These are phyloP conservation scores for Venturia canescens DNA, from an alignment of 1,140 invertebrate species.

Conservation along the genomic window DNA sequence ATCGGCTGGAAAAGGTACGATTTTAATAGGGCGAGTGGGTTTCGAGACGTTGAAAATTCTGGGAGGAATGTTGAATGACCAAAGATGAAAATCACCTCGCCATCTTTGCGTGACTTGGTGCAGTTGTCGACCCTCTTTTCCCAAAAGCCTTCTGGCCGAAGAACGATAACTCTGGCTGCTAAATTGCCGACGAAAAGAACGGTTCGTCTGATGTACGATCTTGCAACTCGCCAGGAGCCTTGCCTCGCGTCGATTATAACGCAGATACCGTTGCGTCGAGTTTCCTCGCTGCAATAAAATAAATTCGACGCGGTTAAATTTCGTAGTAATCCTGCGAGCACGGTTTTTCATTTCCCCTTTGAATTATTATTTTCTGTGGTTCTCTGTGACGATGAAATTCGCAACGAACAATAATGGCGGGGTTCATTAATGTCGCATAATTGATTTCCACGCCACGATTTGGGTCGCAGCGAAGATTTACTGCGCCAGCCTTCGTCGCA, in stretches of 20 bases:
- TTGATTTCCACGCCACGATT: too few species aligned
- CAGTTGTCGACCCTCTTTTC: slow-evolving; percentile 86
- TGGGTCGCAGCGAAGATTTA: too few species aligned
- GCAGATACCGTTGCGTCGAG: slow-evolving; percentile 77
- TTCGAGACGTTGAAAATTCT: slow-evolving; percentile 3
- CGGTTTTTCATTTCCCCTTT: neutral
- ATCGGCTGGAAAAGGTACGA: slow-evolving; percentile 75
- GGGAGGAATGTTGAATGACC: too few species aligned
- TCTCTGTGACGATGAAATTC: neutral
- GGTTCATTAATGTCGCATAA: too few species aligned
- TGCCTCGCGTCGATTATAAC: slow-evolving; percentile 82
- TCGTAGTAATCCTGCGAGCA: neutral
- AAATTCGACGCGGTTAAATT: neutral
- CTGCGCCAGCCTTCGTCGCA: too few species aligned
- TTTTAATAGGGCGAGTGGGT: slow-evolving; percentile 2
- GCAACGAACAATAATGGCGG: neutral
- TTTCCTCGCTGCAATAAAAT: slow-evolving; percentile 71
- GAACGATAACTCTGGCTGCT: slow-evolving; percentile 79
- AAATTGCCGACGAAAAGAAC: slow-evolving; percentile 76
- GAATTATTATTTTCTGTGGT: neutral
- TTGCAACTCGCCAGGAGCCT: slow-evolving; percentile 80
- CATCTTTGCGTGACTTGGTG: slow-evolving; percentile 80
- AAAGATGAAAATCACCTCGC: slow-evolving; percentile 76
- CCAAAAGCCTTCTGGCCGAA: slow-evolving; percentile 85
- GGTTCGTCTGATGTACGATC: slow-evolving; percentile 80